These are phyloP conservation scores for Phenacoccus solenopsis DNA, from an alignment of 1,140 invertebrate genomes.

Conservation along the genomic window DNA sequence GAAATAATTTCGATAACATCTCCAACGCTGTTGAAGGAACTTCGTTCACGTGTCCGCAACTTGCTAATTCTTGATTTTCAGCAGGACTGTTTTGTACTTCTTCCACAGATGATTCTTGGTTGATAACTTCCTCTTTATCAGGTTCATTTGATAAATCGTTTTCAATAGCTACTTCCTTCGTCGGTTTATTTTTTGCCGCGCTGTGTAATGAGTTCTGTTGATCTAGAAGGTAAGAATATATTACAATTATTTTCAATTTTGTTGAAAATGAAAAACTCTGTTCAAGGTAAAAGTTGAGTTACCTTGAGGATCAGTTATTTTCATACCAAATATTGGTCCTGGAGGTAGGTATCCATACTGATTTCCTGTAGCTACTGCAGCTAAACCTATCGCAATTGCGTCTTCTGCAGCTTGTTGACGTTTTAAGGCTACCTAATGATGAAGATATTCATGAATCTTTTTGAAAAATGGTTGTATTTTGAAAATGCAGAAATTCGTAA, in stretches of 20 bases:
- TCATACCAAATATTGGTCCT: conserved; percentile 79
- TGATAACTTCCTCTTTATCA: not conserved
- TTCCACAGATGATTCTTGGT: not conserved
- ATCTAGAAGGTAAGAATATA: no score
- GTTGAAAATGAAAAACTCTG: no score
- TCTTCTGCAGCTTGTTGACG: conserved; percentile 95
- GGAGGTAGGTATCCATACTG: conserved; percentile 69
- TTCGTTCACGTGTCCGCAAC: not conserved
- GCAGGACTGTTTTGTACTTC: no score
- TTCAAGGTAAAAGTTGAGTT: no score
- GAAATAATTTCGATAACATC: conserved; percentile 73
- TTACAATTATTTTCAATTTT: no score
- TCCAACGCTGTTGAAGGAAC: conserved; percentile 46
- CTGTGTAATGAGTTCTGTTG: no score
- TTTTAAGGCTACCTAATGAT: conserved; percentile 82
- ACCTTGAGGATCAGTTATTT: conserved; percentile 49
- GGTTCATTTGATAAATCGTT: not conserved
- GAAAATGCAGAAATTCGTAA: no score
- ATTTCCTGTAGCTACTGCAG: conserved; percentile 76
- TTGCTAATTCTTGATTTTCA: not conserved
- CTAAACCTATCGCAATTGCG: conserved; percentile 81
- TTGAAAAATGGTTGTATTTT: no score
- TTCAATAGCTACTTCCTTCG: not conserved
- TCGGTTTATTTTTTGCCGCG: not conserved
- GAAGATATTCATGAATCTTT: no score